Evolutionary conservation across 2,888 invertebrate species (phyloP).

Genomic region (Lasioglossum figueresi): DNA sequence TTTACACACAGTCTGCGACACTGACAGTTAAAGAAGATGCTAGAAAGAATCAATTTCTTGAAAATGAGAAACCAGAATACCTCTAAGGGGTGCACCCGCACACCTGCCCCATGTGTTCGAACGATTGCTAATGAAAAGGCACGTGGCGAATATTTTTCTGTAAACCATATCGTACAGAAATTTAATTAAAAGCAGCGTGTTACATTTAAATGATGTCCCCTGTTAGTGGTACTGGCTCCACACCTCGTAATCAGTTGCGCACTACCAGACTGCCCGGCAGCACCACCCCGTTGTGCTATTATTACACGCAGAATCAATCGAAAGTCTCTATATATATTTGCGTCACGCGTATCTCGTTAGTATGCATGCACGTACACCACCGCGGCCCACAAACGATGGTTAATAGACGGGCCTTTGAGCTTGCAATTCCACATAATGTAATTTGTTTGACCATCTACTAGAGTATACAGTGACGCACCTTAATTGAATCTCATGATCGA

Average conservation of each 20-base stretch:
- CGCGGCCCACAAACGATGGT: slow-evolving; percentile 42
- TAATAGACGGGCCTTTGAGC: slow-evolving; percentile 61
- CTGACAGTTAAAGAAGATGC: neutral
- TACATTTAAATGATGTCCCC: slow-evolving; percentile 1
- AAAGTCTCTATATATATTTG: slow-evolving; percentile 67
- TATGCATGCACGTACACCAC: slow-evolving; percentile 45
- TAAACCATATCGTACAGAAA: neutral
- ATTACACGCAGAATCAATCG: slow-evolving; percentile 72
- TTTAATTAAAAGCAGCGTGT: slow-evolving; percentile 7
- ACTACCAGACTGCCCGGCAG: slow-evolving; percentile 68
- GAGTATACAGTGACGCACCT: slow-evolving; percentile 63
- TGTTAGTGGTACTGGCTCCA: slow-evolving; percentile 28
- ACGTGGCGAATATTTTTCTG: neutral
- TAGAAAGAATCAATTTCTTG: too few relatives aligned
- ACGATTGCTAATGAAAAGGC: neutral
- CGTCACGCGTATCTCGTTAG: slow-evolving; percentile 62
- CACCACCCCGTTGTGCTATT: slow-evolving; percentile 67
- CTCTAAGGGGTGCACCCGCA: neutral
- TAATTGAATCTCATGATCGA: slow-evolving; percentile 63
- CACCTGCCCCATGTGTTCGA: neutral
- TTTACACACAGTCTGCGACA: neutral
- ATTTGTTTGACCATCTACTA: slow-evolving; percentile 68
- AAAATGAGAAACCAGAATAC: neutral
- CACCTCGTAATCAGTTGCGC: slow-evolving; percentile 63
- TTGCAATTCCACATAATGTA: slow-evolving; percentile 64